Evolutionary conservation across 2,113 vertebrate genomes (phyloP).

Genomic region (Oxyura jamaicensis): DNA sequence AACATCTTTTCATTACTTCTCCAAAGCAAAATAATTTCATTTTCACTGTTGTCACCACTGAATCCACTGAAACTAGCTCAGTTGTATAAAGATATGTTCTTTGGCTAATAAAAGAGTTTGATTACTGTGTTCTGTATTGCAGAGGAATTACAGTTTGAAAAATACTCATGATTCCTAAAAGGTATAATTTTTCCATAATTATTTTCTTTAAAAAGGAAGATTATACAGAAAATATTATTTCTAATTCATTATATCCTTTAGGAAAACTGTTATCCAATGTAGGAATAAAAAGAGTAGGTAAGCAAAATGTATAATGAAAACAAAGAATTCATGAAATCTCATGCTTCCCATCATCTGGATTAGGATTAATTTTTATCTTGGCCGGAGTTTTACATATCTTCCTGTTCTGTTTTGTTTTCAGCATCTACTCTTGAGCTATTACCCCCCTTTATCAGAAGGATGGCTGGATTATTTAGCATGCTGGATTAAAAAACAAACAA

Average conservation of each 20-base stretch:
- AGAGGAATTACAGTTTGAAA: neutral
- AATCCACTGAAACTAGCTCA: neutral
- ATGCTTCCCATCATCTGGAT: neutral
- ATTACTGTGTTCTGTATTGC: neutral
- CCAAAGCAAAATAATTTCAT: neutral
- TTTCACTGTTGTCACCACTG: neutral
- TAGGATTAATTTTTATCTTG: neutral
- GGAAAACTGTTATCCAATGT: neutral
- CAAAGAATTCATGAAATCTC: neutral
- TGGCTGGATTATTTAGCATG: neutral
- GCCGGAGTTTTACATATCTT: neutral
- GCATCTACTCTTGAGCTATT: neutral
- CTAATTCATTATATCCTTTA: neutral
- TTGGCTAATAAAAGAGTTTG: neutral
- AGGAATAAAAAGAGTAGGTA: neutral
- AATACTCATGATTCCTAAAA: neutral
- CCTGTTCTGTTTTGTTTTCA: neutral
- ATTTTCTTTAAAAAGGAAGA: neutral
- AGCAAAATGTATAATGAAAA: neutral
- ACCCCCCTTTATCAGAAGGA: neutral
- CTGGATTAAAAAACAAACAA: neutral
- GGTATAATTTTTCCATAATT: neutral
- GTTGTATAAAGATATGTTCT: neutral
- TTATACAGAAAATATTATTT: neutral
- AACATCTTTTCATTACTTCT: neutral